phyloP scores from a whole-genome alignment of 2,113 vertebrate genomes.

The Eolophus roseicapilla region DNA sequence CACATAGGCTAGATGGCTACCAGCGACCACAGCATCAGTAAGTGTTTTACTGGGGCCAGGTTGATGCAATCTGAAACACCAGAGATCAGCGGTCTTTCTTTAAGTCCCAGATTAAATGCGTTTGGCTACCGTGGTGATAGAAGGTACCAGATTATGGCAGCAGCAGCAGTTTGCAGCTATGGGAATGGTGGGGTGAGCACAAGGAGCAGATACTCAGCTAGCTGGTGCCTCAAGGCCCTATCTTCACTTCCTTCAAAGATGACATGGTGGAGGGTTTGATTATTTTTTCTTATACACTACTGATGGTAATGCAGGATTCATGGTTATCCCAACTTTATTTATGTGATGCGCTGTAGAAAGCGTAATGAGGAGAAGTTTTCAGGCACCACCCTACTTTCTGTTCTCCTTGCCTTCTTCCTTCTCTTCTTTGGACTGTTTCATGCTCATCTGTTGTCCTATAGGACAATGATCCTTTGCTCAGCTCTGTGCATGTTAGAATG shows the following conservation, averaged over 20 bases:
- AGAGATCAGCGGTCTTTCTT: neutral
- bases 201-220: neutral
- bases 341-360: neutral
- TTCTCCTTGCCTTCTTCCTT: neutral
- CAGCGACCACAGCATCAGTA: neutral
- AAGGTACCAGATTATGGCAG: neutral
- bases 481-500: neutral
- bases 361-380: neutral
- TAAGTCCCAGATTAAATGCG: neutral
- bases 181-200: neutral
- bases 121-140: neutral
- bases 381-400: neutral
- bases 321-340: neutral
- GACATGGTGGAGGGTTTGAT: neutral
- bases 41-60: neutral
- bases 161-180: neutral
- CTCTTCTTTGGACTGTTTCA: neutral
- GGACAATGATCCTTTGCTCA: neutral
- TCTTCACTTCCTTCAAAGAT: neutral
- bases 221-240: neutral
- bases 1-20: neutral
- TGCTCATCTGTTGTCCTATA: neutral
- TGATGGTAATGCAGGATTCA: neutral
- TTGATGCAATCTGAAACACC: neutral
- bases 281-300: neutral